These are phyloP conservation scores for Hirtodrosophila alboralis DNA, from an alignment of 2,888 invertebrate species.

Conservation along the genomic window DNA sequence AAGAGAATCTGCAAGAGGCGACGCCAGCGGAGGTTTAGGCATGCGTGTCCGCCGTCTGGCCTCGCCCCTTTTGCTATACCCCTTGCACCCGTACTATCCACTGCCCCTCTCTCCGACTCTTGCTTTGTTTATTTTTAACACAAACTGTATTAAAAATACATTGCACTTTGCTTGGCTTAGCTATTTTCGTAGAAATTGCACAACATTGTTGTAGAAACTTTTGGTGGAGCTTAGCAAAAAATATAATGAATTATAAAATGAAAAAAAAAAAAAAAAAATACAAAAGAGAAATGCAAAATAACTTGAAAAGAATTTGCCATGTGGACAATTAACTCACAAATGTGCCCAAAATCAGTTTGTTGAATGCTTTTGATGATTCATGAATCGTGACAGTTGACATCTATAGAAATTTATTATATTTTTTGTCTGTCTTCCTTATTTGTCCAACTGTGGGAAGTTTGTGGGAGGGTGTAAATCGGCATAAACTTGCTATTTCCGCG, in stretches of 20 bases:
- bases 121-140: conserved; percentile 58
- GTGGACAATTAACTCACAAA: conserved; percentile 50
- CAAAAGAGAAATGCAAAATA: conserved; percentile 30
- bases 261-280: conserved; percentile 17
- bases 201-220: conserved; percentile 28
- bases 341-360: conserved; percentile 39
- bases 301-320: conserved; percentile 30
- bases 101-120: not conserved
- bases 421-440: conserved; percentile 26
- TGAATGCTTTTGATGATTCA: conserved; percentile 51
- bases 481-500: conserved; percentile 22
- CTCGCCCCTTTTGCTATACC: not conserved
- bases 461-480: conserved; percentile 25
- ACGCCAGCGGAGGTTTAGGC: conserved; percentile 43
- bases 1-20: conserved; percentile 15
- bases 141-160: conserved; percentile 58
- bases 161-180: conserved; percentile 61
- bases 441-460: conserved; percentile 27
- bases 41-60: conserved; percentile 59
- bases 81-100: not conserved
- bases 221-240: conserved; percentile 8
- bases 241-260: conserved; percentile 1
- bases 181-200: conserved; percentile 58
- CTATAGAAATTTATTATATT: conserved; percentile 49
- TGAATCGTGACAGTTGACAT: conserved; percentile 39